Evolutionary conservation across 92 coral and sea anemone genomes (phyloP), one percentile per base, ranked within the genome.

Genomic region (Umimayanthus chanpuru): DNA sequence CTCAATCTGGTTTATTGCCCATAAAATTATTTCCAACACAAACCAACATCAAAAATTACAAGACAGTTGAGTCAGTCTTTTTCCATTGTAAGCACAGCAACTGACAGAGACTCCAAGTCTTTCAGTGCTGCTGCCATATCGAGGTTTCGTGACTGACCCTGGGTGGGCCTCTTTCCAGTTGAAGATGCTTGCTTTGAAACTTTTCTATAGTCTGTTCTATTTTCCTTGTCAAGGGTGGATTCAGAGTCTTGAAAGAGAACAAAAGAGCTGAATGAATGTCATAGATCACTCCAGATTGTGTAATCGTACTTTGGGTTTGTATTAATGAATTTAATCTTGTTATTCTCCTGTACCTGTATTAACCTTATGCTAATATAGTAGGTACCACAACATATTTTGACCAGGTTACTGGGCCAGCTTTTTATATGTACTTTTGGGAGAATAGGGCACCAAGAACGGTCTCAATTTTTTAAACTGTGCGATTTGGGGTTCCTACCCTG

Each of bases 101-200:
- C 90, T 41, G 98, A 93, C 71, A 95, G 66, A 11, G 96, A 91
- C 23, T 95, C 92, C 64, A 95, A 88, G 81, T 95, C 98, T 64
- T 93, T 89, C 79, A 95, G 73, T 55, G 91, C 94, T 88, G 92
- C 86, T 73, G 68, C 70, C 14, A 84, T 73, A 81, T 82, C 88
- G 30, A 80, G 86, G 53, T 40, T 81, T 38, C 26, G 44, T 55
- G 91, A 11, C 28, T 71, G 55, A 32, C 43, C 16, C 9, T 44
- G 28, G 66, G 14, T 28, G 6, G 38, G 0, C 16, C n/a, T n/a
- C 30, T 16, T 47, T 68, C 41, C 43, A 21, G 68, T 20, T 43
- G 76, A 43, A 10, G 44, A 36, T 38, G 36, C 65, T 26, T 72
- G 39, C 14, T 70, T 83, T 44, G 87, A 70, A 83, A 30, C 29